Evolutionary conservation across 2,888 invertebrate species (phyloP).

Genomic region (Disparrhopalites patrizii): DNA sequence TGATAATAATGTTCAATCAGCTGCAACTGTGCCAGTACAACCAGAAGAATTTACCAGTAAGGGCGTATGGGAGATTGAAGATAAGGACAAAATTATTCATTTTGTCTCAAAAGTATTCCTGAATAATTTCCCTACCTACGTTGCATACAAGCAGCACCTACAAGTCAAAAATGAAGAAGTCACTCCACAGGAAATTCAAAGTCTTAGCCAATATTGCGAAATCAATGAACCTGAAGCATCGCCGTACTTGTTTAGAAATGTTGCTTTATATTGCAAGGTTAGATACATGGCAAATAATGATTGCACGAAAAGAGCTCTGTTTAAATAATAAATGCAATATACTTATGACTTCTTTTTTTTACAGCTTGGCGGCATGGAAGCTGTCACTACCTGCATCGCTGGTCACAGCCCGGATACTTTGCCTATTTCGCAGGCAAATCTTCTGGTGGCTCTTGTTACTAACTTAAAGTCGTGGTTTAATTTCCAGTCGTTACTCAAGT

Average conservation of each 20-base stretch:
- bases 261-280: slow-evolving; percentile 85
- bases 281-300: not conserved
- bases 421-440: slow-evolving; percentile 84
- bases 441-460: slow-evolving; percentile 84
- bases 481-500: slow-evolving; percentile 76
- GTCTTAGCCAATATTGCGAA: slow-evolving; percentile 77
- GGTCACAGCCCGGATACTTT: slow-evolving; percentile 66
- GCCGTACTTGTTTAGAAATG: slow-evolving; percentile 81
- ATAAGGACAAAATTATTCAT: slow-evolving; percentile 82
- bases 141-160: slow-evolving; percentile 80
- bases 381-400: slow-evolving; percentile 83
- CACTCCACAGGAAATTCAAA: slow-evolving; percentile 76
- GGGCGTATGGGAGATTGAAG: slow-evolving; percentile 68
- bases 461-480: slow-evolving; percentile 92
- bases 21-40: slow-evolving; percentile 29
- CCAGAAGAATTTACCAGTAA: slow-evolving; percentile 12
- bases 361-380: slow-evolving; percentile 72
- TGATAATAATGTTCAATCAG: slow-evolving; percentile 34
- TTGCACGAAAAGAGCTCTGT: too few relatives aligned
- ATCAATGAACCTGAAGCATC: slow-evolving; percentile 91
- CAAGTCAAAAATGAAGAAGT: slow-evolving; percentile 76
- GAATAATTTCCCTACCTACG: slow-evolving; percentile 63
- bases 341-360: not conserved
- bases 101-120: slow-evolving; percentile 83
- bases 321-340: slow-evolving; percentile 4